These are phyloP conservation scores for Cygnus buccinator DNA, from an alignment of 2,113 vertebrate genomes.

Conservation along the genomic window DNA sequence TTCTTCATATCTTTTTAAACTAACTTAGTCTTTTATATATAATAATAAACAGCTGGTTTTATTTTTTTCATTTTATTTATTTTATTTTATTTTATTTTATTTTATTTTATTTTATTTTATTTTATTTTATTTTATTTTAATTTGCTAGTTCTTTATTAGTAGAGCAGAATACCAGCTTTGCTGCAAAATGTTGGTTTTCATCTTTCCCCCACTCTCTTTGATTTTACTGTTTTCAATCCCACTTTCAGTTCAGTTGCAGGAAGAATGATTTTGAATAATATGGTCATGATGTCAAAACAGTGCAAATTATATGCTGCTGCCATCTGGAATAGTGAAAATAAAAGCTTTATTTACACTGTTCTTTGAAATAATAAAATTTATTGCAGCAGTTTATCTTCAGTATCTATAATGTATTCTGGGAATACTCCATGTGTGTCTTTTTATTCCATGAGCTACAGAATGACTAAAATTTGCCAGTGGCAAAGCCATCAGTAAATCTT, in stretches of 20 bases:
- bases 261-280: constrained; percentile 72
- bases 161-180: not conserved
- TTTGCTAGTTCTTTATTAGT: constrained; percentile 12
- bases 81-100: not conserved
- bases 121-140: not conserved
- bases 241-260: constrained; percentile 31
- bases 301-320: constrained; percentile 65
- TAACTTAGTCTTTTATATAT: constrained; percentile 8
- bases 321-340: constrained; percentile 75
- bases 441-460: constrained; percentile 45
- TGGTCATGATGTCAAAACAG: constrained; percentile 65
- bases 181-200: constrained; percentile 43
- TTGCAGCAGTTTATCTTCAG: constrained; percentile 35
- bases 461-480: constrained; percentile 34
- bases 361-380: constrained; percentile 68
- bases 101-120: not conserved
- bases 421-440: constrained; percentile 47
- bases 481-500: constrained; percentile 32
- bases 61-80: constrained; percentile 4
- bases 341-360: constrained; percentile 72
- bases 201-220: not conserved
- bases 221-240: constrained; percentile 60
- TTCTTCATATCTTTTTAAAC: constrained; percentile 35
- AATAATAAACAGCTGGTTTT: constrained; percentile 12
- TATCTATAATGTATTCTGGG: constrained; percentile 35